Conservation (phyloP, 1,140 invertebrate species). For the Drosophila triauraria region DNA sequence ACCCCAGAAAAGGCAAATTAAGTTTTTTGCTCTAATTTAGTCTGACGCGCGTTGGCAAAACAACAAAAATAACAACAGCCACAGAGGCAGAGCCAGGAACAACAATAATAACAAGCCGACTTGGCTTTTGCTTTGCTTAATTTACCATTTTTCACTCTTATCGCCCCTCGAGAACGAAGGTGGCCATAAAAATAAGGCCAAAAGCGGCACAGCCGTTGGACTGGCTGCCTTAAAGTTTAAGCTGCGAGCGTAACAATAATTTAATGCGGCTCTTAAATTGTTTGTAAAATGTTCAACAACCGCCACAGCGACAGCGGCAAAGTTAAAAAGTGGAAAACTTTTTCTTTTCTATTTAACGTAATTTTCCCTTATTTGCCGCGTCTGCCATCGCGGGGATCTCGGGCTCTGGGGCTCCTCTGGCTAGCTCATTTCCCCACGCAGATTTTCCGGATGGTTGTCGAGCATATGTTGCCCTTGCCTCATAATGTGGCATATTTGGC, state of each 20-base stretch:
- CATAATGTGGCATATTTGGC: constrained; percentile 77
- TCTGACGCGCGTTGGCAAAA: constrained; percentile 66
- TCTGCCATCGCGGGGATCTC: constrained; percentile 11
- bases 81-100: constrained; percentile 15
- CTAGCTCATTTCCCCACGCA: constrained; percentile 63
- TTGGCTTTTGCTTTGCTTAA: constrained; percentile 78
- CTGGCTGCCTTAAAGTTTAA: constrained; percentile 70
- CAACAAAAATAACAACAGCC: constrained; percentile 21
- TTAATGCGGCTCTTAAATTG: constrained; percentile 83
- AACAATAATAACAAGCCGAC: constrained; percentile 62
- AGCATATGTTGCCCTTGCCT: constrained; percentile 81
- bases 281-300: constrained; percentile 83
- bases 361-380: constrained; percentile 79
- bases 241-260: constrained; percentile 82
- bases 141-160: constrained; percentile 84
- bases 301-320: constrained; percentile 53
- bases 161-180: constrained; percentile 56
- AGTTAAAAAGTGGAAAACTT: constrained; percentile 83
- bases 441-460: constrained; percentile 58
- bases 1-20: constrained; percentile 70
- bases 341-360: constrained; percentile 83
- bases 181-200: constrained; percentile 74
- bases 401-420: constrained; percentile 4
- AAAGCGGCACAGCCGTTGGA: constrained; percentile 55
- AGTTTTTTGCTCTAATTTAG: constrained; percentile 84